A percentile compares a stretch with the other conserved stretches of the same genome.
Conservation (phyloP, 2,888 invertebrate genomes). For the Anthrax anthrax region DNA sequence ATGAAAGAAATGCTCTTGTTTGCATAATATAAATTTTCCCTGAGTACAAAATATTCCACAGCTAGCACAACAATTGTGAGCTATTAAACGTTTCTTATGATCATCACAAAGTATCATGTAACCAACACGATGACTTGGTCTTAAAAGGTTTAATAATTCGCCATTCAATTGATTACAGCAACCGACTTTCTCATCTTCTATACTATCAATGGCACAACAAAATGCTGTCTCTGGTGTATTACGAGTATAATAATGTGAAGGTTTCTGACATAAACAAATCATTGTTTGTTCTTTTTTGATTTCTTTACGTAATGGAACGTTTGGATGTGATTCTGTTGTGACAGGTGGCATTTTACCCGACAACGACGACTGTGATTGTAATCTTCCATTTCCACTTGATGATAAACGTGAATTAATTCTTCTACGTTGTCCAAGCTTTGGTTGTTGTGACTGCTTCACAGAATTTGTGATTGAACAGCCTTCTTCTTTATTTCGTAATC, state of each 20-base stretch:
- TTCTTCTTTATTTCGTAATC: constrained; percentile 19
- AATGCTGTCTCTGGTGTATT: constrained; percentile 43
- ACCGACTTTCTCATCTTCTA: constrained; percentile 60
- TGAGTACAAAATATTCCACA: constrained; percentile 85
- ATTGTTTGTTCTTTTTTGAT: constrained; percentile 3
- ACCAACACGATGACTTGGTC: constrained; percentile 61
- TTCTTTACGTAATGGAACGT: background rate
- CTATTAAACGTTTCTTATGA: constrained; percentile 57
- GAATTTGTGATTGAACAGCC: background rate
- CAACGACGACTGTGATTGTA: background rate
- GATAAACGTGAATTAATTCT: background rate
- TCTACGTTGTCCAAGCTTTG: background rate
- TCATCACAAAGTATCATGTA: constrained; percentile 65
- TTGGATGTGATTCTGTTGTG: background rate
- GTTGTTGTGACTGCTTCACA: background rate
- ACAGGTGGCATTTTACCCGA: background rate
- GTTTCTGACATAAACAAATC: constrained; percentile 39
- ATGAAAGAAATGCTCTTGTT: constrained; percentile 68
- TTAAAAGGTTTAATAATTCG: constrained; percentile 43
- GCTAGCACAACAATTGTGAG: constrained; percentile 80
- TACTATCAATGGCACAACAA: constrained; percentile 59
- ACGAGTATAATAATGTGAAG: constrained; percentile 38
- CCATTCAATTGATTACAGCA: constrained; percentile 57
- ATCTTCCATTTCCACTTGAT: background rate
- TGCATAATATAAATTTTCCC: constrained; percentile 73